Evolutionary conservation across 2,888 invertebrate species (phyloP), one percentile per base, ranked within the genome.

Genomic region (Psococerastis gibbosa): DNA sequence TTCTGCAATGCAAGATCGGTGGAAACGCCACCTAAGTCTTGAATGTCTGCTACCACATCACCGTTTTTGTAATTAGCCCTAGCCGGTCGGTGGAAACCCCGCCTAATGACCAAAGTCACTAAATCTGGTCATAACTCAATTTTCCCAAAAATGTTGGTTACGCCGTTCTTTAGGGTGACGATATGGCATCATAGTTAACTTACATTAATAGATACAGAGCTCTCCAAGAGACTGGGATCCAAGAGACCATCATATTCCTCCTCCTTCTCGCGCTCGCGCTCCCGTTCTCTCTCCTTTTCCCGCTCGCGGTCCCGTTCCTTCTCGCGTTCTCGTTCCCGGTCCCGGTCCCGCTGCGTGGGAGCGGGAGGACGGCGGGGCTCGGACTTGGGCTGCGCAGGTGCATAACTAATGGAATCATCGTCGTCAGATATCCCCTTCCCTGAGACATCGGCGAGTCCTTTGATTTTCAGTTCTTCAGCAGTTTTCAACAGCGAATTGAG

Each of bases 381-480:
- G 13, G 34, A 35, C 43, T 46, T 38, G 38, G 41, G 13, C 38
- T 41, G 13, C 16, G 35, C n/a, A 23, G 38, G 31, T 34, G 44
- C 18, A 34, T 32, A 35, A 9, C 42, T 41, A 22, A 47, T 46
- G 13, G 47, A 47, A 6, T 45, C 47, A 13, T 41, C 45, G 33
- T 50, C 50, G 33, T 48, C 48, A 11, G 31, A 41, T 43, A 43
- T 41, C 18, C 78, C 76, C 52, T 78, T 75, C 80, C 87, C 87
- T 51, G 85, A 81, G 11, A 88, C 84, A 60, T 89, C 87, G 41
- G 88, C 87, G 43, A 89, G 66, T 0, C 89, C 91, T 63, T 91
- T 91, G 55, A 91, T 87, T 59, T 84, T 75, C 17, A 91, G 68
- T 60, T 88, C 87, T 61, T 91, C 89, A 0, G 91, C 91, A 43